These are phyloP conservation scores for Aethes cnicana DNA, from an alignment of 2,888 invertebrate genomes.

Conservation along the genomic window DNA sequence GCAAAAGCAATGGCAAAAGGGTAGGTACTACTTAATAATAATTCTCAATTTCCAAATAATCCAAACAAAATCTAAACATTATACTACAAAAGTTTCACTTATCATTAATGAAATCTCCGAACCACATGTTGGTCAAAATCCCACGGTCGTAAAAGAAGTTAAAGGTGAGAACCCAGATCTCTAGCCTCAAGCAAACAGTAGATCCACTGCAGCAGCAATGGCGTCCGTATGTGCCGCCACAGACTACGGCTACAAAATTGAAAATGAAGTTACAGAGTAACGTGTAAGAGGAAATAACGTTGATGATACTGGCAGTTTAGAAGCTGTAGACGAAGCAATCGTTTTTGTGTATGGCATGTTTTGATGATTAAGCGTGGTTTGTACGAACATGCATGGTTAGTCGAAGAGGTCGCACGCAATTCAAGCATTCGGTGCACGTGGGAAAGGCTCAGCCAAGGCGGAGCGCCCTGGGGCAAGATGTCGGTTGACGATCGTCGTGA, in stretches of 20 bases:
- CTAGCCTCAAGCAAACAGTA: conserved; percentile 79
- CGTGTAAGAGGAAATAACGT: conserved; percentile 31
- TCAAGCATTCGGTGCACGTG: conserved; percentile 79
- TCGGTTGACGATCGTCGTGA: conserved; percentile 79
- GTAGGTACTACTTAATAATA: not conserved
- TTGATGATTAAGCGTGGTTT: conserved; percentile 50
- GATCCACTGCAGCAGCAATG: conserved; percentile 75
- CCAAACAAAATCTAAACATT: conserved; percentile 11
- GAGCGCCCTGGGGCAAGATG: conserved; percentile 68
- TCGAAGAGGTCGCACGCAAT: conserved; percentile 78
- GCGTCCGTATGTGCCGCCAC: conserved; percentile 54
- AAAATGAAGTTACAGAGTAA: conserved; percentile 56
- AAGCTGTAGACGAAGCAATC: conserved; percentile 33
- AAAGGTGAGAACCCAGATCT: conserved; percentile 66
- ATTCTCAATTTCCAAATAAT: not conserved
- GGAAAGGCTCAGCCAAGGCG: conserved; percentile 72
- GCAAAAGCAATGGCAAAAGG: not conserved
- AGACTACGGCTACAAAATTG: conserved; percentile 42
- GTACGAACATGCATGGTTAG: conserved; percentile 58
- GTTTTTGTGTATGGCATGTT: conserved; percentile 39
- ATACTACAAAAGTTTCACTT: conserved; percentile 46
- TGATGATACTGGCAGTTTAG: conserved; percentile 45
- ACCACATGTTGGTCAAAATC: conserved; percentile 56
- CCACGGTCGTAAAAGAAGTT: conserved; percentile 71
- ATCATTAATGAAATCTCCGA: conserved; percentile 60